Evolutionary conservation across 2,888 invertebrate species (phyloP).

Genomic region (Sarcophaga caerulescens): DNA sequence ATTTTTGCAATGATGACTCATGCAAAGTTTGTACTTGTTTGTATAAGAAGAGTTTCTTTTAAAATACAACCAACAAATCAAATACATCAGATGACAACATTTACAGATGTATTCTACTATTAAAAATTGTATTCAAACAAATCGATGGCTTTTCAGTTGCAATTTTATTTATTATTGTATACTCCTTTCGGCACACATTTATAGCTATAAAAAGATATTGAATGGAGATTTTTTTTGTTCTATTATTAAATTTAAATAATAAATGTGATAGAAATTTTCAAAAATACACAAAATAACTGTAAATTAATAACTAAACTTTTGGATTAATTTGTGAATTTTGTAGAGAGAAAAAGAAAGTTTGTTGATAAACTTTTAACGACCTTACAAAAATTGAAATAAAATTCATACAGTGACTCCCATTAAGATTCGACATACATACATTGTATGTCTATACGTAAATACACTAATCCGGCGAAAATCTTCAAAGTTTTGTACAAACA

Average conservation of each 20-base stretch:
- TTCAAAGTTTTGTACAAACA: too few species aligned
- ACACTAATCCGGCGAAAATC: not conserved
- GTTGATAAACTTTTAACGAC: not conserved
- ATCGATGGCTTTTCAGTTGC: not conserved
- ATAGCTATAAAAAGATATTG: not conserved
- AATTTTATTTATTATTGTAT: not conserved
- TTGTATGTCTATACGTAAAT: not conserved
- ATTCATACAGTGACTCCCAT: not conserved
- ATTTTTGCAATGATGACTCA: constrained; percentile 52
- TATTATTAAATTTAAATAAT: not conserved
- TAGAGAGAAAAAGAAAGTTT: too few species aligned
- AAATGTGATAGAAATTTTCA: not conserved
- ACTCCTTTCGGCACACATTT: not conserved
- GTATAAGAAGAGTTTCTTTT: constrained; percentile 34
- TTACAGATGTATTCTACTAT: not conserved
- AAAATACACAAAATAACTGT: not conserved
- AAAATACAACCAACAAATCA: constrained; percentile 34
- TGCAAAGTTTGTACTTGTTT: constrained; percentile 9
- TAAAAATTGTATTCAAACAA: not conserved
- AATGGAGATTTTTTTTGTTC: not conserved
- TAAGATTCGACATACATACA: not conserved
- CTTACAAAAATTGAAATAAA: not conserved
- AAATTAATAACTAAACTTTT: too few species aligned
- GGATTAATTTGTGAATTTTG: too few species aligned
- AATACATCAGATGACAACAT: constrained; percentile 42